Conservation (phyloP, 2,113 vertebrate species). For the Lontra canadensis region DNA sequence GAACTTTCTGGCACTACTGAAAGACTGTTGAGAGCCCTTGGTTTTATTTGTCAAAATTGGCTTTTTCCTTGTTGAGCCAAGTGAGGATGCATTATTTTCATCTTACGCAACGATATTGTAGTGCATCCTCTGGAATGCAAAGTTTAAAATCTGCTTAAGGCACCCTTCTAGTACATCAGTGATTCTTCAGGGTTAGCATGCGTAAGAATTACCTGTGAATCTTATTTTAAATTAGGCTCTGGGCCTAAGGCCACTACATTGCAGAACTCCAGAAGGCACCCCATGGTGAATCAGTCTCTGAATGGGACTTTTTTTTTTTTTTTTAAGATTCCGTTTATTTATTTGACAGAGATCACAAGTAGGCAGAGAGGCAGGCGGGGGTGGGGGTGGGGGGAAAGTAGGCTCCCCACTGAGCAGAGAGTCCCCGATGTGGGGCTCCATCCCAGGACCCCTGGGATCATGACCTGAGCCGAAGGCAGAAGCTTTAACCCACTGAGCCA, state of each 20-base stretch:
- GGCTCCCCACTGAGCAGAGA: no score
- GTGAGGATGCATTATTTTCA: neutral
- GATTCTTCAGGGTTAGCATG: neutral
- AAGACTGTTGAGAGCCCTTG: neutral
- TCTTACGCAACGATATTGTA: neutral
- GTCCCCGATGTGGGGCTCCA: no score
- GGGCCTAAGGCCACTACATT: neutral
- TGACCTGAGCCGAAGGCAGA: no score
- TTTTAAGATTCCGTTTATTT: no score
- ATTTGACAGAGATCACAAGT: no score
- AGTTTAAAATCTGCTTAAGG: neutral
- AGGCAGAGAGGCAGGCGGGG: no score
- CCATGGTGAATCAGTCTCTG: neutral
- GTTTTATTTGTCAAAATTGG: neutral
- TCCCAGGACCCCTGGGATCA: no score
- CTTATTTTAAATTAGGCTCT: neutral
- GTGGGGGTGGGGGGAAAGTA: no score
- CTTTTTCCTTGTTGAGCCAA: neutral
- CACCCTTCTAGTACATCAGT: neutral
- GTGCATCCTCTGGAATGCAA: neutral
- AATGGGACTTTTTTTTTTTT: neutral
- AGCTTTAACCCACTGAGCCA: no score
- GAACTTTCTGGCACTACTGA: neutral
- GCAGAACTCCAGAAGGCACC: neutral
- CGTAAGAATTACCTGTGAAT: neutral